These are phyloP conservation scores for Platyrinchus mystaceus DNA, from an alignment of 2,797 vertebrate species.

Conservation along the genomic window DNA sequence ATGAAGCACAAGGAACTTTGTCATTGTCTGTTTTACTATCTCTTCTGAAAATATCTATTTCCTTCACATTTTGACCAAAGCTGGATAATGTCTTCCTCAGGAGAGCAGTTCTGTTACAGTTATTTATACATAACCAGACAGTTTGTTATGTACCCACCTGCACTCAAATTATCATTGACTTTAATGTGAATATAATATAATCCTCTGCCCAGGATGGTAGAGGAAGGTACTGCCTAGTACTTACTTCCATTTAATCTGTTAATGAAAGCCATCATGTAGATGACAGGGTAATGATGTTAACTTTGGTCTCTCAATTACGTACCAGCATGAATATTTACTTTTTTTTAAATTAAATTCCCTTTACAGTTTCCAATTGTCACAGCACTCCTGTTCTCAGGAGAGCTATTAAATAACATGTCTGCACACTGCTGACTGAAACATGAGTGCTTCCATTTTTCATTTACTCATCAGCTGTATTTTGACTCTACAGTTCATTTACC, in stretches of 20 bases:
- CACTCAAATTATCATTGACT: background rate
- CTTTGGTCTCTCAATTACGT: background rate
- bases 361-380: background rate
- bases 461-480: background rate
- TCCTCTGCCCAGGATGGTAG: background rate
- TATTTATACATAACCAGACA: background rate
- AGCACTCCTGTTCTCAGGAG: background rate
- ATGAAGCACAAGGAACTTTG: background rate
- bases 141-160: background rate
- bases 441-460: background rate
- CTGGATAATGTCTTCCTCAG: background rate
- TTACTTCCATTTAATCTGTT: background rate
- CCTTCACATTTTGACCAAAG: constrained; percentile 27
- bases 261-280: background rate
- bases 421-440: background rate
- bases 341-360: background rate
- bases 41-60: constrained; percentile 18
- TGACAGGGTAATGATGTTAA: background rate
- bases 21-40: background rate
- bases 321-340: background rate
- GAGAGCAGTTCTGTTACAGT: background rate
- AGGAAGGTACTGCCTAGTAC: background rate
- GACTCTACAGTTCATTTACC: background rate
- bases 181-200: background rate
- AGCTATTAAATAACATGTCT: background rate